phyloP scores from a whole-genome alignment of 2,113 vertebrate species.

The Anoura caudifer region DNA sequence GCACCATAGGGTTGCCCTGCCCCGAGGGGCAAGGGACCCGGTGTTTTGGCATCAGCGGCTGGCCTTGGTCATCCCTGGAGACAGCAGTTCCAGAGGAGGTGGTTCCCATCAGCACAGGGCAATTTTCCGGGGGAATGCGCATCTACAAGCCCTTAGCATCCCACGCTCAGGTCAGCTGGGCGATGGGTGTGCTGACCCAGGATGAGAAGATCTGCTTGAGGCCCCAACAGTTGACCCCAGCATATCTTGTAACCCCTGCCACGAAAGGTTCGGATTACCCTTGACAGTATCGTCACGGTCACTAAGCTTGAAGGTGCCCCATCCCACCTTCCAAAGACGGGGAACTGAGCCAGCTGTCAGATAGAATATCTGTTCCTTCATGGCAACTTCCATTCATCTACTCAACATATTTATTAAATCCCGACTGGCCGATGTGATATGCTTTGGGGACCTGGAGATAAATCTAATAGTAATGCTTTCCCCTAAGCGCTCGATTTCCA shows the following conservation, averaged over 20 bases:
- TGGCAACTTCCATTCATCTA: neutral
- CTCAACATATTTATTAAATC: neutral
- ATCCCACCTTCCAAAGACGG: neutral
- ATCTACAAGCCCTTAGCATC: neutral
- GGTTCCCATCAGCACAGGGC: neutral
- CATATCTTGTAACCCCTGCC: neutral
- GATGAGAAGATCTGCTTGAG: neutral
- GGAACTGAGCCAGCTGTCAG: neutral
- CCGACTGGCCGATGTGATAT: neutral
- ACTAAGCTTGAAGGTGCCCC: neutral
- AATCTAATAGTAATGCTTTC: neutral
- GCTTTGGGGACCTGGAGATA: neutral
- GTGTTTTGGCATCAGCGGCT: neutral
- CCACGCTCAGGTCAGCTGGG: neutral
- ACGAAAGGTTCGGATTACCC: neutral
- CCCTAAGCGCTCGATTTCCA: neutral
- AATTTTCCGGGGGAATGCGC: neutral
- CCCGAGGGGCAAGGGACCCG: neutral
- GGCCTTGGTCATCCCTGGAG: neutral
- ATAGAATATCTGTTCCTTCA: neutral
- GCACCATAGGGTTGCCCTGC: neutral
- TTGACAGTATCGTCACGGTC: neutral
- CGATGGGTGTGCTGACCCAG: neutral
- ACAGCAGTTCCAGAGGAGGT: neutral
- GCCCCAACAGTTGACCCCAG: neutral